Evolutionary conservation across 2,888 invertebrate species (phyloP).

Genomic region (Drosophila mayaguana): DNA sequence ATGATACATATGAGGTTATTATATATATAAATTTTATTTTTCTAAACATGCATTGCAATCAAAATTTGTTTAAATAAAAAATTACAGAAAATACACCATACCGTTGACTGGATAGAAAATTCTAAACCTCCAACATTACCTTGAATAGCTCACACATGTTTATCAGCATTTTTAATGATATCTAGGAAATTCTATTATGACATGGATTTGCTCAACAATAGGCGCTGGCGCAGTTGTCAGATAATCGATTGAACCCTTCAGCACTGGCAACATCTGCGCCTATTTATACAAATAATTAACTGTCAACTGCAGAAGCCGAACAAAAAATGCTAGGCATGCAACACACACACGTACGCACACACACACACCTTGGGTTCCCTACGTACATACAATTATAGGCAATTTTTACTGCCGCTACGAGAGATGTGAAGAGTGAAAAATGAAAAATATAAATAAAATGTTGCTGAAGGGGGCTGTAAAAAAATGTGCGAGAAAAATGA

Average conservation of each 20-base stretch:
- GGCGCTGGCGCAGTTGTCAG: slow-evolving; percentile 36
- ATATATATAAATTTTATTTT: no score
- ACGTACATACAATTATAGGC: slow-evolving; percentile 55
- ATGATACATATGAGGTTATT: no score
- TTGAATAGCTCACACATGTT: neutral
- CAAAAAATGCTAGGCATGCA: slow-evolving; percentile 24
- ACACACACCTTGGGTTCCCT: slow-evolving; percentile 52
- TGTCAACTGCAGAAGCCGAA: slow-evolving; percentile 67
- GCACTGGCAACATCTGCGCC: slow-evolving; percentile 59
- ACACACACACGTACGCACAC: neutral
- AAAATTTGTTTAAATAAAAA: no score
- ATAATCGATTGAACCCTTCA: slow-evolving; percentile 59
- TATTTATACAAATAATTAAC: slow-evolving; percentile 76
- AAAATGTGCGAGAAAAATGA: slow-evolving; percentile 75
- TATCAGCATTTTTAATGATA: neutral
- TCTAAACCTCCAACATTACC: neutral
- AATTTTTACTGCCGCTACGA: slow-evolving; percentile 52
- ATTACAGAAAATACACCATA: no score
- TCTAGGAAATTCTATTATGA: slow-evolving; percentile 3
- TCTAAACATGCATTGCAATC: no score
- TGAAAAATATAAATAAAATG: slow-evolving; percentile 68
- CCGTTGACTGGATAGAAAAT: neutral
- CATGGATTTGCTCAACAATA: slow-evolving; percentile 4
- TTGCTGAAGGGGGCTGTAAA: slow-evolving; percentile 54
- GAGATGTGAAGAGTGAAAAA: slow-evolving; percentile 65